Conservation (phyloP, 1,140 invertebrate genomes). For the Papilio xuthus region DNA sequence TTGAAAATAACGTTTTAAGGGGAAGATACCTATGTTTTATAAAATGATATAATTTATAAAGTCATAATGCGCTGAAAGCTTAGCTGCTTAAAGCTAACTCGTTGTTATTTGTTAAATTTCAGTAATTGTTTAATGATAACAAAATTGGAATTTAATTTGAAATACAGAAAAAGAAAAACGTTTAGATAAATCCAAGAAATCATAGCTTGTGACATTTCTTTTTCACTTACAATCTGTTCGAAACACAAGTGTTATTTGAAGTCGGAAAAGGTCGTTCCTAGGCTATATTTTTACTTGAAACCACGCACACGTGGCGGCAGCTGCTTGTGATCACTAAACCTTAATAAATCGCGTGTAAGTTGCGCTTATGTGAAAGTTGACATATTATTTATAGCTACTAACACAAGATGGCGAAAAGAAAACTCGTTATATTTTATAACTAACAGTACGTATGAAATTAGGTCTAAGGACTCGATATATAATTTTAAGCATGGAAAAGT, state of each 20-base stretch:
- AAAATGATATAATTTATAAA: too few relatives aligned
- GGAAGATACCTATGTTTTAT: too few relatives aligned
- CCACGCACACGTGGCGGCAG: conserved; percentile 38
- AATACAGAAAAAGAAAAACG: background rate
- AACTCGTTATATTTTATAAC: conserved; percentile 11
- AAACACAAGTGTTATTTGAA: conserved; percentile 37
- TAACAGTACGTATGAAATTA: background rate
- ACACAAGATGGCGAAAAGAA: conserved; percentile 19
- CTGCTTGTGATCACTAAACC: conserved; percentile 38
- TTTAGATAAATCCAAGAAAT: background rate
- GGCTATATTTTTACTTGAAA: conserved; percentile 34
- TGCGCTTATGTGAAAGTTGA: conserved; percentile 35
- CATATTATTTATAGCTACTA: conserved; percentile 18
- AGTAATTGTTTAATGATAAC: background rate
- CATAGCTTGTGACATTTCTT: conserved; percentile 10
- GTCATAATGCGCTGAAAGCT: too few relatives aligned
- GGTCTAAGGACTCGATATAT: background rate
- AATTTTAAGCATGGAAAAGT: background rate
- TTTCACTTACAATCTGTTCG: conserved; percentile 24
- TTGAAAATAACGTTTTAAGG: too few relatives aligned
- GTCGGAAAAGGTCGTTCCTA: conserved; percentile 29
- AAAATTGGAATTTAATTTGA: background rate
- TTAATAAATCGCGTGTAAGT: conserved; percentile 38
- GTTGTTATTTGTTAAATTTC: background rate
- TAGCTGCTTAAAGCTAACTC: background rate